Conservation (phyloP, 2,888 invertebrate species). For the Pantelozetes paolii region DNA sequence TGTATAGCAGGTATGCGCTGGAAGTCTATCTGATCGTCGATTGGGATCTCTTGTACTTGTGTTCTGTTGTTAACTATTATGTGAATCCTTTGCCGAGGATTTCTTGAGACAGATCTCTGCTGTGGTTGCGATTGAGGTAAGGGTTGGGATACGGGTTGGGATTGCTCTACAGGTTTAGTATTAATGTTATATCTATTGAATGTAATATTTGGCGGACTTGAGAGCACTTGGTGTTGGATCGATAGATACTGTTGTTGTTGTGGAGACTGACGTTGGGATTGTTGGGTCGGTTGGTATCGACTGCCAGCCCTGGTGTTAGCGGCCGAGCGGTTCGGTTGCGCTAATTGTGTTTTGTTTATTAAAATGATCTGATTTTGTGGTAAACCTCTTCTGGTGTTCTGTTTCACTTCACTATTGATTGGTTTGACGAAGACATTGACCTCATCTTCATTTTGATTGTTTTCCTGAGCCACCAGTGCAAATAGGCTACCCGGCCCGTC, state of each 20-base stretch:
- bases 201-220: not conserved
- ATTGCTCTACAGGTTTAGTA: not conserved
- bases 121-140: not conserved
- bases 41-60: constrained; percentile 3
- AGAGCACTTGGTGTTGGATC: not conserved
- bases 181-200: not conserved
- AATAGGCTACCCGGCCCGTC: constrained; percentile 44
- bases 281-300: not conserved
- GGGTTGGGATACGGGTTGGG: not conserved
- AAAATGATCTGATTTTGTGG: not conserved
- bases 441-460: constrained; percentile 6
- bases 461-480: constrained; percentile 22
- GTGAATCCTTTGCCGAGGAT: constrained; percentile 10
- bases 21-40: constrained; percentile 25
- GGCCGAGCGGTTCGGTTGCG: not conserved
- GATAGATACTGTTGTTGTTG: not conserved
- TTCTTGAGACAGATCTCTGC: not conserved
- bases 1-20: constrained; percentile 14
- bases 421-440: constrained; percentile 43
- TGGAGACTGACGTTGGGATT: not conserved
- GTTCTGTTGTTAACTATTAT: constrained; percentile 29
- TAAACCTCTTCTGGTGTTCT: not conserved
- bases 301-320: not conserved
- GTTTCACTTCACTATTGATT: constrained; percentile 32
- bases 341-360: not conserved